phyloP scores from a whole-genome alignment of 2,113 vertebrate genomes.

The Taxidea taxus region DNA sequence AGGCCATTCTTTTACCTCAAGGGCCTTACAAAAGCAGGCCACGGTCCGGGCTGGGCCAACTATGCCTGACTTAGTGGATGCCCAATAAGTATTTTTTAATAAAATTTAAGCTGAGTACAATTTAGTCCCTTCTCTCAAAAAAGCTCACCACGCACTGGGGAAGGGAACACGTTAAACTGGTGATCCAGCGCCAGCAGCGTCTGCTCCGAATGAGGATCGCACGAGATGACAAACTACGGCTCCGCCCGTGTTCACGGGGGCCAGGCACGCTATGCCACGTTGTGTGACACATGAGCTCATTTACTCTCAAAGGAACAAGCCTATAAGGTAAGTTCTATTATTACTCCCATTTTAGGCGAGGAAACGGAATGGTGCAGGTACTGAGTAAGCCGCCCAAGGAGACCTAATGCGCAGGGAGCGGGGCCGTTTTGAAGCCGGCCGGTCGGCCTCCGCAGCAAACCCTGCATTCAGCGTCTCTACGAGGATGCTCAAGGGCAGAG shows the following conservation, averaged over 20 bases:
- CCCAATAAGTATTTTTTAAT: background rate
- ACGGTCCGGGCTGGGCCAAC: background rate
- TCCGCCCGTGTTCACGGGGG: too few species aligned
- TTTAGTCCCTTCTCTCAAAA: background rate
- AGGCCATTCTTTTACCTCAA: background rate
- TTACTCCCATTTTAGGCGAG: background rate
- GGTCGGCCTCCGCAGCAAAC: background rate
- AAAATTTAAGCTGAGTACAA: background rate
- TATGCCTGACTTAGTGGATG: background rate
- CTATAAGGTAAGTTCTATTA: background rate
- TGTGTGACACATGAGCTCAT: background rate
- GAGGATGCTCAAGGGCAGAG: background rate
- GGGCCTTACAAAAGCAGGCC: background rate
- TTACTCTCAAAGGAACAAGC: background rate
- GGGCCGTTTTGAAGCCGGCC: background rate
- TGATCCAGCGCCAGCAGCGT: background rate
- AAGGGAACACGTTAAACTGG: background rate
- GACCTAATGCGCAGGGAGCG: background rate
- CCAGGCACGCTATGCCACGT: too few species aligned
- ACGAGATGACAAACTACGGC: background rate
- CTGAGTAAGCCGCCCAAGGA: background rate
- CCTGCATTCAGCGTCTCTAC: background rate
- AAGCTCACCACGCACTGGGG: background rate
- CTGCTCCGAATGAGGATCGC: background rate
- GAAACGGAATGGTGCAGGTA: background rate